Evolutionary conservation across 1,140 invertebrate genomes (phyloP).

Genomic region (Rhagoletis pomonella): DNA sequence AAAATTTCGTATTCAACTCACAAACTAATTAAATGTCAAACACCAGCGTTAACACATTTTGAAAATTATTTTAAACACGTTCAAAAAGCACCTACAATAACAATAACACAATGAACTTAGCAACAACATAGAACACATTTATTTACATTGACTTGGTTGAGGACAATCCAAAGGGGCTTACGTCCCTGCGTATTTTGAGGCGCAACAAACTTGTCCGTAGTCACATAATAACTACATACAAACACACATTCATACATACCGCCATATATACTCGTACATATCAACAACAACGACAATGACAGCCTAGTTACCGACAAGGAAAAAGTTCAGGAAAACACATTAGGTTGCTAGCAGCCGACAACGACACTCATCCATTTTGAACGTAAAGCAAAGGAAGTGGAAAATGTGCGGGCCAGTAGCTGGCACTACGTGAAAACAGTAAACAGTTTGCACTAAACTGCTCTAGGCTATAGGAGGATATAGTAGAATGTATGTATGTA

Average conservation of each 20-base stretch:
- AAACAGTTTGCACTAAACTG: slow-evolving; percentile 1
- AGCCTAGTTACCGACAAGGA: background rate
- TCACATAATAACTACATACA: background rate
- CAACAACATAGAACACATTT: background rate
- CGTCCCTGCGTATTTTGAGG: background rate
- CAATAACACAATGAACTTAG: background rate
- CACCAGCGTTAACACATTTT: slow-evolving; percentile 73
- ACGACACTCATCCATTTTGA: background rate
- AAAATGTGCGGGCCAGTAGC: background rate
- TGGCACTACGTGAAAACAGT: background rate
- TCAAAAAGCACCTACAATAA: slow-evolving; percentile 57
- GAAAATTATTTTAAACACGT: slow-evolving; percentile 73
- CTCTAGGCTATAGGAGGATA: background rate
- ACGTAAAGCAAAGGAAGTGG: background rate
- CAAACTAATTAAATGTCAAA: slow-evolving; percentile 74
- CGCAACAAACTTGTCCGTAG: background rate
- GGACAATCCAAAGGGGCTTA: background rate
- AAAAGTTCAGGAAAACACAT: background rate
- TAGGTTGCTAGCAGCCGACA: background rate
- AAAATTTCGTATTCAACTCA: slow-evolving; percentile 70
- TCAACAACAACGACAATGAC: background rate
- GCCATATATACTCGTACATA: background rate
- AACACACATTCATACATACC: too few relatives aligned
- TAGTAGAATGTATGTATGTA: background rate
- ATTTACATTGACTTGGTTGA: background rate